phyloP scores from a whole-genome alignment of 1,140 invertebrate genomes.

The Panulirus ornatus region DNA sequence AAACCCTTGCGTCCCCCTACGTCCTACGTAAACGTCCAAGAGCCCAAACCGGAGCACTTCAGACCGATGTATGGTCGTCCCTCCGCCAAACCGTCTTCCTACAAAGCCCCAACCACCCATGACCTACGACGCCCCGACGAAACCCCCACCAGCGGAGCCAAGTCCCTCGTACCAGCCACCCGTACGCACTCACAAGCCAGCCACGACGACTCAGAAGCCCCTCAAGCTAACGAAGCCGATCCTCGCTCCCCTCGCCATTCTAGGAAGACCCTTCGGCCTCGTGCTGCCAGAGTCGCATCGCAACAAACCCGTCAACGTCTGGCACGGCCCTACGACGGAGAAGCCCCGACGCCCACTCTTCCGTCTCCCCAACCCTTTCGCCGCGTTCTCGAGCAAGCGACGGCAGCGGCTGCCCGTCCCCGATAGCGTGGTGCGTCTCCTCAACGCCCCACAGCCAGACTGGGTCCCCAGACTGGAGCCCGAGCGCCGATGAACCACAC shows the following conservation, averaged over 20 bases:
- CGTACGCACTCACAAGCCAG: conserved; percentile 11
- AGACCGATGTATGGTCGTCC: conserved; percentile 19
- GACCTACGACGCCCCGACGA: background rate
- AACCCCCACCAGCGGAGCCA: background rate
- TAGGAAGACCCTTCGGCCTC: background rate
- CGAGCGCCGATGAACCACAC: conserved; percentile 17
- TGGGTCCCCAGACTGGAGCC: conserved; percentile 56
- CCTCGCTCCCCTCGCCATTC: conserved; percentile 42
- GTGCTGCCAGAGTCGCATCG: conserved; percentile 32
- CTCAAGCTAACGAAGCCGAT: conserved; percentile 10
- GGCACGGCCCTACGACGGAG: no score
- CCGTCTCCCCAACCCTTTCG: conserved; percentile 6
- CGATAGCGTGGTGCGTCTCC: conserved; percentile 34
- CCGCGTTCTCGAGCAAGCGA: background rate
- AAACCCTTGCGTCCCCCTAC: conserved; percentile 36
- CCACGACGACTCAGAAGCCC: conserved; percentile 22
- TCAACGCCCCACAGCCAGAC: conserved; percentile 50
- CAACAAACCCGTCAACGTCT: no score
- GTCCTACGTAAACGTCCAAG: conserved; percentile 48
- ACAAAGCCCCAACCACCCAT: background rate
- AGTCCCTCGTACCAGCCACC: conserved; percentile 10
- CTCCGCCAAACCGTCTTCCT: background rate
- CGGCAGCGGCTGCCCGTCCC: conserved; percentile 51
- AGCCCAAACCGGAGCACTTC: conserved; percentile 52
- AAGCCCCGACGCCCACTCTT: conserved; percentile 22